Evolutionary conservation across 2,888 invertebrate species (phyloP), one percentile per base, ranked within the genome.

Genomic region (Tanypteryx hageni): DNA sequence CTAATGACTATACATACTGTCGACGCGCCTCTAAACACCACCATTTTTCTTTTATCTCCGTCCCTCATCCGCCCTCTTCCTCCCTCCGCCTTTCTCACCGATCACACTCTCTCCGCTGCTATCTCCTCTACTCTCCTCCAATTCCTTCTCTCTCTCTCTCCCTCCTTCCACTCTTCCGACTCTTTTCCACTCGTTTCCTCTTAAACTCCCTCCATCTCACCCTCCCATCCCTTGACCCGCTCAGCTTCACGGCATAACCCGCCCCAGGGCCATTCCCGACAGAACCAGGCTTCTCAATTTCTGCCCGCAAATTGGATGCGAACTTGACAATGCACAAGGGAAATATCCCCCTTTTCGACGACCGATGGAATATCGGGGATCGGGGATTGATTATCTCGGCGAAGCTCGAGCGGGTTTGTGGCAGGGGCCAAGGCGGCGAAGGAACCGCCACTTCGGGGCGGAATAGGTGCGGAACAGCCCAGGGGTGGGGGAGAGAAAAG

Each of bases 241-340:
- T 83, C 89, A 9, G 7, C 58, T 27, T 27, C 59, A 86, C 86
- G 89, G 86, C 59, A 27, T 27, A 83, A 86, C 86, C 58, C 86
- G 89, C 89, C 89, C 44, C 64, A 13, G 89, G 89, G 61, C 64
- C 83, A 83, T 83, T 31, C n/a, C 89, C 89, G 89, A 89, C 89
- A 89, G 68, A 68, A 89, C 44, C 89, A 89, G 89, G 68, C 89
- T 89, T 89, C 89, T 89, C 89, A 89, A 89, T 89, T 89, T 89
- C 89, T 89, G 89, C 56, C 64, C 64, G 64, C 89, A 89, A 89
- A 89, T 89, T 89, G 89, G 89, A 89, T 89, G 68, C 89, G 89
- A 89, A 68, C 89, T 89, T 89, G 89, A 89, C 89, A 89, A 89
- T 89, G 89, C 89, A 89, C 89, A 44, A 89, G 89, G 89, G 89